A percentile compares a stretch with the other conserved stretches of the same genome.
Conservation (phyloP, 1,140 invertebrate genomes). For the Palaemon carinicauda region DNA sequence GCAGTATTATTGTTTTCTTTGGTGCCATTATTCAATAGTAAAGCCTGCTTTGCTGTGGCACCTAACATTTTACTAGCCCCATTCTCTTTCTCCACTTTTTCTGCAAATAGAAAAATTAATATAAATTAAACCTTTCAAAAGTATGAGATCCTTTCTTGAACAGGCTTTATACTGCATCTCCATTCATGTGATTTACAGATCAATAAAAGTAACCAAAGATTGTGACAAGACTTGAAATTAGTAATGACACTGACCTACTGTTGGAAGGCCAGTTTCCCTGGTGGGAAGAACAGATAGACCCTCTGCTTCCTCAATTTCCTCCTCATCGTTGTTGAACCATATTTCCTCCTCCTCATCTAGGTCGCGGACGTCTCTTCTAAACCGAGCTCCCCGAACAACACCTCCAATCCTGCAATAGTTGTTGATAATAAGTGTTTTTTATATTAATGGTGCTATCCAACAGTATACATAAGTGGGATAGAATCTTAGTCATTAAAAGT, state of each 20-base stretch:
- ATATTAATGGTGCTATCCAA: no score
- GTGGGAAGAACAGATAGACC: constrained; percentile 66
- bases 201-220: no score
- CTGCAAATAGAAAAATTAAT: neutral
- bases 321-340: constrained; percentile 97
- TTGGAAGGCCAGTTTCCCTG: constrained; percentile 8
- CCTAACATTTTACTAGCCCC: neutral
- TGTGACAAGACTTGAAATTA: neutral
- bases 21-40: constrained; percentile 32
- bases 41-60: constrained; percentile 15
- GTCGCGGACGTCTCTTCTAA: constrained; percentile 87
- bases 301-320: constrained; percentile 74
- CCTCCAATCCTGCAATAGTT: neutral
- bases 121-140: neutral
- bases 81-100: constrained; percentile 42
- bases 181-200: no score
- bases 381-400: constrained; percentile 67
- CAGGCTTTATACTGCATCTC: no score
- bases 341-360: constrained; percentile 97
- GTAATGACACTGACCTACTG: constrained; percentile 12
- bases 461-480: no score
- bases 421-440: no score
- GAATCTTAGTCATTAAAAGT: no score
- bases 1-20: constrained; percentile 36
- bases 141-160: no score